phyloP scores from a whole-genome alignment of 2,797 vertebrate genomes.

The Anguilla anguilla region DNA sequence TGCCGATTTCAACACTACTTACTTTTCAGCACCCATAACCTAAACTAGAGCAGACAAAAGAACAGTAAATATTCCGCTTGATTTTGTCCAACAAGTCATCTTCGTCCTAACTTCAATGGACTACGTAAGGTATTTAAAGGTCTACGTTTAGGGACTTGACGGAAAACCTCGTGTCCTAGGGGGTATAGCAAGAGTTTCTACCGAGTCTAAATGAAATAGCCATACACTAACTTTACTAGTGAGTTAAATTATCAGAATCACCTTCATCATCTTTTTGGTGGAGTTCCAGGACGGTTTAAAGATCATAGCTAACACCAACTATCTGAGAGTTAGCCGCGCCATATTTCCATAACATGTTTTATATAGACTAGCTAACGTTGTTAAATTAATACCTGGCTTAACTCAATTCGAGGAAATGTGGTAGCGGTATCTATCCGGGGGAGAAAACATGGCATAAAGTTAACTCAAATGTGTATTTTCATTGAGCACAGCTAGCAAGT shows the following conservation, averaged over 20 bases:
- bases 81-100: neutral
- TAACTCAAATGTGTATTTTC: too few relatives aligned
- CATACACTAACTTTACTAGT: neutral
- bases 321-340: too few relatives aligned
- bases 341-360: too few relatives aligned
- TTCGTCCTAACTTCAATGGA: neutral
- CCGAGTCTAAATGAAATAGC: too few relatives aligned
- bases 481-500: too few relatives aligned
- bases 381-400: too few relatives aligned
- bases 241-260: neutral
- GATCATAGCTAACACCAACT: neutral
- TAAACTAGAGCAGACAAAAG: slow-evolving; percentile 37
- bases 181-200: neutral
- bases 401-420: too few relatives aligned
- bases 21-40: slow-evolving; percentile 72
- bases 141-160: neutral
- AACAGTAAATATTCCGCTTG: neutral
- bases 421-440: too few relatives aligned
- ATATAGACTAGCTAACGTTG: neutral
- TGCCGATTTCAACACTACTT: slow-evolving; percentile 55
- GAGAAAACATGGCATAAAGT: too few relatives aligned
- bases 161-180: neutral
- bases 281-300: neutral
- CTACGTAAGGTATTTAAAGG: neutral
- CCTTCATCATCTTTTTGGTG: neutral